Evolutionary conservation across 2,113 vertebrate genomes (phyloP), one percentile per base, ranked within the genome.

Genomic region (Psophia crepitans): DNA sequence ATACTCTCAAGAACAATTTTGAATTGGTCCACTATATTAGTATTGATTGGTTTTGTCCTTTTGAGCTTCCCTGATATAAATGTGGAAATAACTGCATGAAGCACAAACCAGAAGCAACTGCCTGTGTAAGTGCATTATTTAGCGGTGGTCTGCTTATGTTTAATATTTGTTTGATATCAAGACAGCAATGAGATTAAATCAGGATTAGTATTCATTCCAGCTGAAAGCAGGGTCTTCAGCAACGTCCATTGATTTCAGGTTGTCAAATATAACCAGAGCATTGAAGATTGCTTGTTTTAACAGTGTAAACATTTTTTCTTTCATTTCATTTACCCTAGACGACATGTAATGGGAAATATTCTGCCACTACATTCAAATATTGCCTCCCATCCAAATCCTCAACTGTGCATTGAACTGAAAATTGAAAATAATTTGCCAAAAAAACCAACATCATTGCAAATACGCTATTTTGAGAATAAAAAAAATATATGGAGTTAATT

Each of bases 21-120:
- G 82, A 97, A 74, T 90, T 90, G 77, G 69, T 88, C 54, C 69
- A 78, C n/a, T 91, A 39, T 89, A 84, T 96, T 92, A 96, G 81
- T 89, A 97, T 97, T 95, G 96, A 98, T 97, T 96, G 69, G 60
- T 79, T 89, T 96, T 96, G 86, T 95, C 95, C 91, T 97, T 97
- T 87, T 12, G 32, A 91, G 63, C 58, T 92, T 96, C 77, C n/a
- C 61, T 91, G 95, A 56, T 65, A 95, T 96, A 97, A 97, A 97
- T 76, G 43, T 93, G 89, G 84, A 97, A 98, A 93, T 97, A 94
- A 96, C 80, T 96, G 77, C 88, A 78, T 88, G 90, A 95, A 89
- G 66, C 89, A 83, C 70, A 96, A 87, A 87, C 51, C 39, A 86
- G 37, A 96, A 93, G 32, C 14, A 58, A 58, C 26, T 73, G 15